Percentiles rank a stretch among this genome's conserved stretches.
Conservation (phyloP, 2,888 invertebrate species). For the Tiliacea aurago region DNA sequence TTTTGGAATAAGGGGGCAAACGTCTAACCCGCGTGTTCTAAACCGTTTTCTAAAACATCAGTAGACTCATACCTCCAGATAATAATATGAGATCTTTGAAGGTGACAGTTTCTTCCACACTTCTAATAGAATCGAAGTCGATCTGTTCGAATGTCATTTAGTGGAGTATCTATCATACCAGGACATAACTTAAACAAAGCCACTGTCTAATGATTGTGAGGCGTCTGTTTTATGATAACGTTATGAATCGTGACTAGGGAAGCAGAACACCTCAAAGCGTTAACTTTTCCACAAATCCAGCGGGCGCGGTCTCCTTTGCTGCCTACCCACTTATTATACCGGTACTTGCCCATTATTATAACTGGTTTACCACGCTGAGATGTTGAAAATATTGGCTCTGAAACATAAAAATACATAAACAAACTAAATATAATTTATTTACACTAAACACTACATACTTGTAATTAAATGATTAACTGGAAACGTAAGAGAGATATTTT, state of each 20-base stretch:
- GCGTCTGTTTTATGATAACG: slow-evolving; percentile 71
- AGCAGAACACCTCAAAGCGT: slow-evolving; percentile 72
- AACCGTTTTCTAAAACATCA: not conserved
- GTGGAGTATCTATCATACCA: not conserved
- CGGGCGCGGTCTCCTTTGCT: slow-evolving; percentile 72
- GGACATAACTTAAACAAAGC: not conserved
- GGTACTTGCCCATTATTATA: slow-evolving; percentile 72
- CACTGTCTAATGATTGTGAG: slow-evolving; percentile 75
- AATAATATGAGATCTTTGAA: not conserved
- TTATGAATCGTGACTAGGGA: slow-evolving; percentile 71
- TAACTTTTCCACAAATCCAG: slow-evolving; percentile 79
- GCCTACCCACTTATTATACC: slow-evolving; percentile 75
- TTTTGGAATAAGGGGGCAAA: too few relatives aligned
- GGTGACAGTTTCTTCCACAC: not conserved
- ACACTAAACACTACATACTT: too few relatives aligned
- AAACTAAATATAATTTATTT: not conserved
- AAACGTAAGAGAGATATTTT: not conserved
- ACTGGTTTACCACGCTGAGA: slow-evolving; percentile 74
- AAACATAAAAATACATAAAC: slow-evolving; percentile 12
- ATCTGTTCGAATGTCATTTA: not conserved
- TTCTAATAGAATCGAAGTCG: not conserved
- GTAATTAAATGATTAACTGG: not conserved
- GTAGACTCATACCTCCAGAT: not conserved
- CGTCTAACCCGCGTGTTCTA: not conserved
- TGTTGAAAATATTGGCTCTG: slow-evolving; percentile 54